Evolutionary conservation across 2,888 invertebrate species (phyloP), one percentile per base, ranked within the genome.

Genomic region (Pheosia gnoma): DNA sequence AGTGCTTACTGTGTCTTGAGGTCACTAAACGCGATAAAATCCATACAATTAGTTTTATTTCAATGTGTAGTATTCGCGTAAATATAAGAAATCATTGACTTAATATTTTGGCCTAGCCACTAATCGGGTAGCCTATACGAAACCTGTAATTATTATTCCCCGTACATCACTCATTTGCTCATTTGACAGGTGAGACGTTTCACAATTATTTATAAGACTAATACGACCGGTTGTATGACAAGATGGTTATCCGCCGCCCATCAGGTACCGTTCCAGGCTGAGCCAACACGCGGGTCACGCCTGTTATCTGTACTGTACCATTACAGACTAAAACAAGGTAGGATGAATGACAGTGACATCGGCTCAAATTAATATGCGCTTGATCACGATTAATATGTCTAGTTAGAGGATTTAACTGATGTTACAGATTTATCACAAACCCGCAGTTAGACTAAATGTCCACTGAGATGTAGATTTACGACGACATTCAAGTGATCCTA

Each of bases 201-300:
- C 55, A 57, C 45, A 57, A 57, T 72, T 72, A 69, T 72, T 70
- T 63, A 69, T 58, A 59, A 59, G 25, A 57, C 66, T 62, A 66
- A 73, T 69, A 60, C 63, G 63, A 66, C 59, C 66, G 62, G 71
- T 72, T 70, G 62, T 66, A 70, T 73, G 67, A 63, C 71, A 61
- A 13, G 60, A 57, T 57, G 67, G 60, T 73, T 71, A 73, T 71
- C 71, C 67, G 57, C 57, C 67, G 57, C 57, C 57, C 36, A 67
- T 71, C 74, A 58, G 59, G 74, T 71, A 73, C 71, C 74, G 74
- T 73, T 71, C 65, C 70, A 37, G 52, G 62, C 57, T 73, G 70
- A 70, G 25, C 25, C 25, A 25, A 71, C 66, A 72, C 70, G 60
- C 52, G 25, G 25, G 25, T 25, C 25, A 25, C 54, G 62, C 63